Base-by-base conservation (phyloP, 2,113 vertebrate species). In the Toxotes jaculatrix region DNA sequence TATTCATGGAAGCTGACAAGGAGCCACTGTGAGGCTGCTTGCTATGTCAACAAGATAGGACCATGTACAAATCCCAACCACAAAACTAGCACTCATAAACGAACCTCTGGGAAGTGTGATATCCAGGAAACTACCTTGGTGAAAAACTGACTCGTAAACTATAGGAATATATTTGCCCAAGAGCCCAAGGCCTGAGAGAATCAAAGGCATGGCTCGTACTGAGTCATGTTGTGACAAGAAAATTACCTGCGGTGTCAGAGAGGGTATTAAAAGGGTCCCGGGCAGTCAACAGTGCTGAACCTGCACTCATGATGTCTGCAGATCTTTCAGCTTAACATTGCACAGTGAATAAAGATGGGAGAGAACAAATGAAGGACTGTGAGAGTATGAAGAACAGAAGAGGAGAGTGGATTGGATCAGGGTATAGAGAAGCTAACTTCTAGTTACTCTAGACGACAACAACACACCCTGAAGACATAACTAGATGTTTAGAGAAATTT, bases 211-310 rank as follows among this genome's bases (percentile, higher is more conserved):
- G 3, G 21, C 74, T 79, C 0, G 3, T 19, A 66, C 31, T 72
- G 40, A 5, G 43, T 45, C n/a, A 61, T 69, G 77, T 38, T 71
- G 66, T 43, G 36, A 77, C 51, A 64, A 38, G 31, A 76, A 51
- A 77, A 42, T 96, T 96, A 98, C 97, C 96, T 97, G 97, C 94
- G 0, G 93, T 92, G 85, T 97, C 95, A 27, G 96, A 96, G 55
- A 96, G 91, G 23, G 95, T 91, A 94, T 94, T 95, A 94, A 98
- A 98, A 91, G 96, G 95, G 83, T 96, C 96, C 90, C 94, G 92
- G 72, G 95, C 92, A 32, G 93, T 96, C 89, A 96, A 94, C 74
- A 96, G 92, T 40, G 93, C 80, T 92, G 96, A 91, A 79, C 90
- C 93, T 72, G 93, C 79, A 84, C 92, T 86, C 92, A 95, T 93